Base-by-base conservation (phyloP, 2,797 vertebrate genomes). In the Sebastes cheni region DNA sequence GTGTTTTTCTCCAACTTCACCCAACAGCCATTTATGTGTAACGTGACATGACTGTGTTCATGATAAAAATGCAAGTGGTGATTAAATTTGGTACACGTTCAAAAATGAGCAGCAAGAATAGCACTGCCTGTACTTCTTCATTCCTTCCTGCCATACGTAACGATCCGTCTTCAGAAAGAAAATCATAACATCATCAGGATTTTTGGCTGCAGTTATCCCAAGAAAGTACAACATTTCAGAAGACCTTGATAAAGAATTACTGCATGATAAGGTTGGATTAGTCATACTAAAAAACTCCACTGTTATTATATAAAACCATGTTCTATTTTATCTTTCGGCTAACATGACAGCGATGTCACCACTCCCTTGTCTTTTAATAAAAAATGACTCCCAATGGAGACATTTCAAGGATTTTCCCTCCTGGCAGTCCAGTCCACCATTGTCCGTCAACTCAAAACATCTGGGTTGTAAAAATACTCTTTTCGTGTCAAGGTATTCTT, bases 401-500 rank as follows among this genome's bases (percentile, higher is more conserved):
- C 42, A n/a, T 81, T 84, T 85, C 81, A 93, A 92, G 79, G 80
- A 84, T 75, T 86, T 88, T 76, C 52, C 67, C 65, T 77, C 32
- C 68, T 88, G 84, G 85, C 88, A 81, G 65, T 69, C 29, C 25
- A 54, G 54, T 65, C 23, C 56, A 65, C 82, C 58, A 93, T 90
- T 93, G 92, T 91, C 79, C 71, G 65, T 80, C 65, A 74, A 71
- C 61, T 84, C 75, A 79, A 83, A 91, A 91, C 88, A 95, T 85
- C 77, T 89, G 82, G 64, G 65, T 76, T 91, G 52, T 58, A 80
- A 86, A 91, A 91, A 86, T 82, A 88, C 39, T 72, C 65, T 52
- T 67, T 60, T 67, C 62, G 39, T 76, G 78, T 76, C 42, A 78
- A 22, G n/a, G 55, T 75, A 68, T 58, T 77, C 32, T 74, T 80